Evolutionary conservation across 2,888 invertebrate species (phyloP).

Genomic region (Bombylius discolor): DNA sequence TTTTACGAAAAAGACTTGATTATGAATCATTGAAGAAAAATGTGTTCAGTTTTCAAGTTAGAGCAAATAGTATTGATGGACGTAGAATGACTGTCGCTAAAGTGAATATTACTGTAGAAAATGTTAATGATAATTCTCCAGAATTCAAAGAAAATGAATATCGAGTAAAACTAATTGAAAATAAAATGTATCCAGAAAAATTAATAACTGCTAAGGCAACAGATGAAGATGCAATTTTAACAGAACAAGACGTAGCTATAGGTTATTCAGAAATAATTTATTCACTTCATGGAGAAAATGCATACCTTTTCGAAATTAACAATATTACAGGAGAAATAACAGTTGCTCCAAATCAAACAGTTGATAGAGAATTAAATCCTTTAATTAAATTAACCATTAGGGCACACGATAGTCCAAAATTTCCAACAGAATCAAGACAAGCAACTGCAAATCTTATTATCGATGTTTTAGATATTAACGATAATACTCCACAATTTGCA

Average conservation of each 20-base stretch:
- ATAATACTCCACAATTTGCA: slow-evolving; percentile 58
- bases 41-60: slow-evolving; percentile 39
- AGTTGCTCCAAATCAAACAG: slow-evolving; percentile 48
- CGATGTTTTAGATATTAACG: slow-evolving; percentile 65
- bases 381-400: slow-evolving; percentile 55
- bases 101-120: slow-evolving; percentile 55
- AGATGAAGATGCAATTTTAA: slow-evolving; percentile 53
- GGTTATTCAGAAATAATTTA: slow-evolving; percentile 62
- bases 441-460: slow-evolving; percentile 50
- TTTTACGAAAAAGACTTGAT: slow-evolving; percentile 59
- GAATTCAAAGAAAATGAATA: slow-evolving; percentile 55
- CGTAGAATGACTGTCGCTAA: slow-evolving; percentile 49
- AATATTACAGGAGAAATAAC: slow-evolving; percentile 52
- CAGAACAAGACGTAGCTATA: slow-evolving; percentile 41
- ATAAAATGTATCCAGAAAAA: slow-evolving; percentile 50
- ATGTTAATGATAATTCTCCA: slow-evolving; percentile 68
- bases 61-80: slow-evolving; percentile 37
- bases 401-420: slow-evolving; percentile 64
- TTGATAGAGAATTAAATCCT: slow-evolving; percentile 62
- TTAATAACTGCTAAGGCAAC: slow-evolving; percentile 56
- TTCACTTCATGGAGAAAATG: slow-evolving; percentile 57
- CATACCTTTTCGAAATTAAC: slow-evolving; percentile 59
- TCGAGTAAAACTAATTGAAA: slow-evolving; percentile 57
- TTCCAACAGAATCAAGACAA: slow-evolving; percentile 49
- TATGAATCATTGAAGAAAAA: slow-evolving; percentile 57